Evolutionary conservation across 2,113 vertebrate genomes (phyloP).

Genomic region (Oryzias curvinotus): DNA sequence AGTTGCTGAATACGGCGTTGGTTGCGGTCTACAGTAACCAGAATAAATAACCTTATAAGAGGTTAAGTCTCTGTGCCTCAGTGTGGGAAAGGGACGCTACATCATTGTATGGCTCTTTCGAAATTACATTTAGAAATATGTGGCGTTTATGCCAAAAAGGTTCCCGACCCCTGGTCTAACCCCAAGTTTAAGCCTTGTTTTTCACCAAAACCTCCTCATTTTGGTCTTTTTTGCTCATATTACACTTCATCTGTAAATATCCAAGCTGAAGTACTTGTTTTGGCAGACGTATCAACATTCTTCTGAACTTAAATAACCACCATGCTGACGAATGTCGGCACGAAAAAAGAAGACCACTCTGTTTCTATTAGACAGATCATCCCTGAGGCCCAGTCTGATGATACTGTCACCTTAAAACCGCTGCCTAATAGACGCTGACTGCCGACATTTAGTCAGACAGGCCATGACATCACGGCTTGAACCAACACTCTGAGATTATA

Average conservation of each 20-base stretch:
- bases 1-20: no score
- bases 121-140: no score
- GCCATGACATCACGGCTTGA: slow-evolving; percentile 1
- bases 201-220: neutral
- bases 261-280: no score
- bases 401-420: slow-evolving; percentile 10
- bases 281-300: no score
- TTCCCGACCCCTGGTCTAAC: neutral
- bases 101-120: no score
- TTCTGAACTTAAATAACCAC: no score
- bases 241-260: no score
- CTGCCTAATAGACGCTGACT: slow-evolving; percentile 18
- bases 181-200: neutral
- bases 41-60: no score
- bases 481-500: slow-evolving; percentile 25
- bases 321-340: neutral
- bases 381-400: neutral
- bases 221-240: neutral
- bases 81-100: no score
- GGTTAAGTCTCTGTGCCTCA: no score
- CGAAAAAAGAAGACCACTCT: neutral
- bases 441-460: slow-evolving; percentile 18
- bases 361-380: neutral
- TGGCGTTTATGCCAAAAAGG: no score
- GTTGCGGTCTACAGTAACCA: no score